These are phyloP conservation scores for Eurytoma californica DNA, from an alignment of 2,888 invertebrate species.

Conservation along the genomic window DNA sequence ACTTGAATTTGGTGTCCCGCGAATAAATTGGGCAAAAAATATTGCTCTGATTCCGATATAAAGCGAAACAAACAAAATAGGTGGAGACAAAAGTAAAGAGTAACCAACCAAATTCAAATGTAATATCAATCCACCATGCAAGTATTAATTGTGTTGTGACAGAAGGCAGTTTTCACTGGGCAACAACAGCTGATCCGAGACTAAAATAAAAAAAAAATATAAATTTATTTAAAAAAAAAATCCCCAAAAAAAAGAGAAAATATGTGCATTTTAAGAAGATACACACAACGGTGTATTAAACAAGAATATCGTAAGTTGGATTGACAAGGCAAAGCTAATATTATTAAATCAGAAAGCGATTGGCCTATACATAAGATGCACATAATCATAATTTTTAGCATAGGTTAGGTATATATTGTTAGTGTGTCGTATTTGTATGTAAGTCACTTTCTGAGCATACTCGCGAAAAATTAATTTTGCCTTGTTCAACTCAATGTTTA, in stretches of 20 bases:
- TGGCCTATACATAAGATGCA: slow-evolving; percentile 44
- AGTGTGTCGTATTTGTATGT: slow-evolving; percentile 51
- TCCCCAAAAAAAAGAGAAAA: slow-evolving; percentile 61
- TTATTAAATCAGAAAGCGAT: slow-evolving; percentile 40
- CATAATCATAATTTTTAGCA: slow-evolving; percentile 58
- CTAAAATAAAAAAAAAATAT: slow-evolving; percentile 75
- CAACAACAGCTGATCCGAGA: slow-evolving; percentile 81
- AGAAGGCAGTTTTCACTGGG: slow-evolving; percentile 84
- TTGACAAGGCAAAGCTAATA: slow-evolving; percentile 51
- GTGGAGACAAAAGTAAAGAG: slow-evolving; percentile 48
- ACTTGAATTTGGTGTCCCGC: slow-evolving; percentile 55
- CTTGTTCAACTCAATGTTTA: slow-evolving; percentile 20
- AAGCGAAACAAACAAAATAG: slow-evolving; percentile 52
- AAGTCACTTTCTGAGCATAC: slow-evolving; percentile 41
- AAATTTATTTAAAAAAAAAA: slow-evolving; percentile 53
- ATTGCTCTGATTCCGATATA: slow-evolving; percentile 42
- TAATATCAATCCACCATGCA: slow-evolving; percentile 71
- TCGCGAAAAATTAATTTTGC: slow-evolving; percentile 33
- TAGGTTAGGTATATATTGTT: slow-evolving; percentile 55
- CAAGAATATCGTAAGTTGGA: slow-evolving; percentile 51
- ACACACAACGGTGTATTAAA: slow-evolving; percentile 63
- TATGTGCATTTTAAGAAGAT: slow-evolving; percentile 65
- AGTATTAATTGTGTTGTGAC: slow-evolving; percentile 77
- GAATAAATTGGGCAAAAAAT: slow-evolving; percentile 36
- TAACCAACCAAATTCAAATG: slow-evolving; percentile 66